phyloP scores from a whole-genome alignment of 92 coral and sea anemone species.

The Paragorgia papillata region DNA sequence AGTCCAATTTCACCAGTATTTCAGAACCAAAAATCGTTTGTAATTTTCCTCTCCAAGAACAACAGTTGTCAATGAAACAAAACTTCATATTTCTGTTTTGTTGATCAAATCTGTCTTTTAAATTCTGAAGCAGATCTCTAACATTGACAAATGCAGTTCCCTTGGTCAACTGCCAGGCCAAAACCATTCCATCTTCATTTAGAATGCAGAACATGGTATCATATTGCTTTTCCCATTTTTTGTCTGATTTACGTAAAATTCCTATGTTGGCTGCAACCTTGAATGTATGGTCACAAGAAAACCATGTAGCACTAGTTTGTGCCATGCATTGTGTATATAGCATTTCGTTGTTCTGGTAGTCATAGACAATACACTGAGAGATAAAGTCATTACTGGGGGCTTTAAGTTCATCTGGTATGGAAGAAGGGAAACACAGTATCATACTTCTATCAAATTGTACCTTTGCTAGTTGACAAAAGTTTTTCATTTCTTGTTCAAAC shows the following conservation, averaged over 20 bases:
- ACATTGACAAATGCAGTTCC: neutral
- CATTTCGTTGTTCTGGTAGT: neutral
- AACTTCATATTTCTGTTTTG: neutral
- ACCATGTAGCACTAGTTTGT: constrained; percentile 21
- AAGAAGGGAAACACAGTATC: neutral
- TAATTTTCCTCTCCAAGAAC: constrained; percentile 37
- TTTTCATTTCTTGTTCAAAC: constrained; percentile 29
- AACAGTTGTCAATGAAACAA: neutral
- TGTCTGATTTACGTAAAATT: neutral
- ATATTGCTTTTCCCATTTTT: constrained; percentile 37
- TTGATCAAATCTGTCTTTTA: neutral
- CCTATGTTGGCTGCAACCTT: constrained; percentile 9
- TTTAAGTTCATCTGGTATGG: neutral
- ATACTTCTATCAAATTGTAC: neutral
- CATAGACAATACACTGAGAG: constrained; percentile 1
- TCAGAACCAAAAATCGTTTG: constrained; percentile 3
- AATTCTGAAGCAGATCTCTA: neutral
- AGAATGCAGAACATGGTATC: constrained; percentile 60
- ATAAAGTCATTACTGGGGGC: constrained; percentile 5
- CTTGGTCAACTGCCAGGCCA: constrained; percentile 13
- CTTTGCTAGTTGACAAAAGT: constrained; percentile 1
- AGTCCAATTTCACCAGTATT: neutral
- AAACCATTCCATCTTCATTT: constrained; percentile 59
- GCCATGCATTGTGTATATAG: neutral
- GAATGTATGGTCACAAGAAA: neutral